These are phyloP conservation scores for Brachionus plicatilis DNA, from an alignment of 1,140 invertebrate species.

Conservation along the genomic window DNA sequence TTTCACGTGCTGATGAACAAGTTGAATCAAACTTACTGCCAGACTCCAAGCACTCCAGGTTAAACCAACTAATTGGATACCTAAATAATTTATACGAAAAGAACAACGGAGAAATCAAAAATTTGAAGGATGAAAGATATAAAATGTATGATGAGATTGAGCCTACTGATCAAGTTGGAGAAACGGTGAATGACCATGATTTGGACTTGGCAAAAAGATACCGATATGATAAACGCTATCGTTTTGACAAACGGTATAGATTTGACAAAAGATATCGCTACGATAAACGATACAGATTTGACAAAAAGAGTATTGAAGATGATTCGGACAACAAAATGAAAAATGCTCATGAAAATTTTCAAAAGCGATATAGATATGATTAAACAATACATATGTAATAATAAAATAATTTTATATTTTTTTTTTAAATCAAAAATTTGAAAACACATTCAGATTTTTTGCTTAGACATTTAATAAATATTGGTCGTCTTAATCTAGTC, in stretches of 20 bases:
- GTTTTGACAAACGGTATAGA: slow-evolving; percentile 25
- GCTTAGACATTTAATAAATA: neutral
- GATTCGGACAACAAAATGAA: neutral
- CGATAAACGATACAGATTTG: slow-evolving; percentile 39
- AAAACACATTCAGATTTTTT: neutral
- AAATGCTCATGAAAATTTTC: neutral
- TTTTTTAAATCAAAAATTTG: neutral
- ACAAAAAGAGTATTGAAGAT: slow-evolving; percentile 12
- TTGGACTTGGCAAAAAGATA: slow-evolving; percentile 20
- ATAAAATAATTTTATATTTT: neutral
- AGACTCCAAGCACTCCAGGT: neutral
- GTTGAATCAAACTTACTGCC: neutral
- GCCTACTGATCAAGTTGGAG: neutral
- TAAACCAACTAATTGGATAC: neutral
- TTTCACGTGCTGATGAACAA: neutral
- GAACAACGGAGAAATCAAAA: neutral
- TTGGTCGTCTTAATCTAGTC: neutral
- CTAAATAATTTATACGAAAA: neutral
- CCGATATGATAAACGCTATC: slow-evolving; percentile 4
- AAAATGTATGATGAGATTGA: neutral
- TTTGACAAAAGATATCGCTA: slow-evolving; percentile 32
- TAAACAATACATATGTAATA: neutral
- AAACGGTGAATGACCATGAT: neutral
- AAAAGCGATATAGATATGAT: slow-evolving; percentile 24
- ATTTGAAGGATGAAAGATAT: neutral